Percentiles rank a stretch among this genome's conserved stretches.
These are phyloP conservation scores for Nemotelus pantherinus DNA, from an alignment of 2,888 invertebrate genomes.

Conservation along the genomic window DNA sequence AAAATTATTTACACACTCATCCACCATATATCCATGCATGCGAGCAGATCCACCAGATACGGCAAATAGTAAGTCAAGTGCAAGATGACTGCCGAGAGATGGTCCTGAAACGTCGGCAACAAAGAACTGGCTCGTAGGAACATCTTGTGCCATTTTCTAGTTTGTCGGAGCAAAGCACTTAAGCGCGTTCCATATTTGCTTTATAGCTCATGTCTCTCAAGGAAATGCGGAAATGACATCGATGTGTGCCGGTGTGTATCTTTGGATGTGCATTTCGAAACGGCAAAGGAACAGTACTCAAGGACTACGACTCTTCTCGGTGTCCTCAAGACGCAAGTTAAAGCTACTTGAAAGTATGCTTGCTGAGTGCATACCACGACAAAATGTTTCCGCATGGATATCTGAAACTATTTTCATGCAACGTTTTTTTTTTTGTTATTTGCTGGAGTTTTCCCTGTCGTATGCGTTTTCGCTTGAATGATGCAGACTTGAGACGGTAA, in stretches of 20 bases:
- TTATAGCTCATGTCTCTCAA: conserved; percentile 33
- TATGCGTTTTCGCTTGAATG: neutral
- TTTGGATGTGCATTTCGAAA: neutral
- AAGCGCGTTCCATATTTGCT: conserved; percentile 41
- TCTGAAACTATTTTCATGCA: neutral
- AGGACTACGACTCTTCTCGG: neutral
- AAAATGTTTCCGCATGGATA: conserved; percentile 32
- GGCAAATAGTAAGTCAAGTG: conserved; percentile 38
- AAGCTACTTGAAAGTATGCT: neutral
- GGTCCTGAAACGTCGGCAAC: conserved; percentile 4
- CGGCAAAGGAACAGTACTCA: conserved; percentile 13
- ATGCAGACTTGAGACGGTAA: too few relatives aligned
- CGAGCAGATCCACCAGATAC: conserved; percentile 5
- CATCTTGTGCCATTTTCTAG: conserved; percentile 35
- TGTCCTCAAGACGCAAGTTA: conserved; percentile 36
- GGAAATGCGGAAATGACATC: conserved; percentile 6
- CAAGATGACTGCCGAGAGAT: conserved; percentile 30
- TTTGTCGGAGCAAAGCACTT: conserved; percentile 37
- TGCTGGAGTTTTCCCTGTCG: neutral
- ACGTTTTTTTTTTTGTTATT: neutral
- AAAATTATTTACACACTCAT: too few relatives aligned
- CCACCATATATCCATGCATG: neutral
- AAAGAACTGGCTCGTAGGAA: conserved; percentile 21
- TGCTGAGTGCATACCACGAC: conserved; percentile 7
- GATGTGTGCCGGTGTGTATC: neutral